Evolutionary conservation across 2,888 invertebrate genomes (phyloP).

Genomic region (Ormia ochracea): DNA sequence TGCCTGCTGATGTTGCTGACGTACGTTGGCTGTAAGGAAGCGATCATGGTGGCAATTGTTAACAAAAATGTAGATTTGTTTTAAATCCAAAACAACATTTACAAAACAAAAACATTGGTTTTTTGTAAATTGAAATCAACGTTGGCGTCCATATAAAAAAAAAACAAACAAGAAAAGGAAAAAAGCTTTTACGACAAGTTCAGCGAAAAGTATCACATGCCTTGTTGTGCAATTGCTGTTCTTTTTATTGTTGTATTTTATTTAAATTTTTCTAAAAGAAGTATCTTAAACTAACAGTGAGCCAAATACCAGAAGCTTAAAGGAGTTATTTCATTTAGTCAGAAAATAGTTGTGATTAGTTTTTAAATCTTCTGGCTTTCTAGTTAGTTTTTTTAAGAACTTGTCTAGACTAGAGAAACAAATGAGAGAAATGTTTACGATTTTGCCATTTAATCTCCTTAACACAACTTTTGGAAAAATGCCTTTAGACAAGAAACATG

Average conservation of each 20-base stretch:
- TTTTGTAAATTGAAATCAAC: constrained; percentile 66
- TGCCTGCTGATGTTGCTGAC: constrained; percentile 13
- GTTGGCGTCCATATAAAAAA: constrained; percentile 68
- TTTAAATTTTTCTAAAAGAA: constrained; percentile 16
- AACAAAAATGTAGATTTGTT: constrained; percentile 59
- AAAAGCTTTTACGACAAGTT: constrained; percentile 65
- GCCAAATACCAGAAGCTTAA: constrained; percentile 4
- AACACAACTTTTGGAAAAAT: no score
- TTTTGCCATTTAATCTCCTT: no score
- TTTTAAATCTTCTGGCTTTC: no score
- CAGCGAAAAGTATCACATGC: constrained; percentile 58
- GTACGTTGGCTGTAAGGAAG: constrained; percentile 54
- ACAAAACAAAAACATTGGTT: constrained; percentile 43
- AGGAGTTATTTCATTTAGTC: background rate
- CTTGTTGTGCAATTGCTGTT: background rate
- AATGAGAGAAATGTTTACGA: no score
- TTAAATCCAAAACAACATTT: constrained; percentile 31
- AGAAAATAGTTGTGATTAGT: background rate
- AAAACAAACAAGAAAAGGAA: no score
- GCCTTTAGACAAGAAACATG: no score
- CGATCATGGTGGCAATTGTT: constrained; percentile 66
- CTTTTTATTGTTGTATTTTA: constrained; percentile 11
- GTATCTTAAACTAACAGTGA: background rate
- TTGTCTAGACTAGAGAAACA: no score
- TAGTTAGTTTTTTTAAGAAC: no score